Evolutionary conservation across 2,888 invertebrate species (phyloP).

Genomic region (Trachelus stipa): DNA sequence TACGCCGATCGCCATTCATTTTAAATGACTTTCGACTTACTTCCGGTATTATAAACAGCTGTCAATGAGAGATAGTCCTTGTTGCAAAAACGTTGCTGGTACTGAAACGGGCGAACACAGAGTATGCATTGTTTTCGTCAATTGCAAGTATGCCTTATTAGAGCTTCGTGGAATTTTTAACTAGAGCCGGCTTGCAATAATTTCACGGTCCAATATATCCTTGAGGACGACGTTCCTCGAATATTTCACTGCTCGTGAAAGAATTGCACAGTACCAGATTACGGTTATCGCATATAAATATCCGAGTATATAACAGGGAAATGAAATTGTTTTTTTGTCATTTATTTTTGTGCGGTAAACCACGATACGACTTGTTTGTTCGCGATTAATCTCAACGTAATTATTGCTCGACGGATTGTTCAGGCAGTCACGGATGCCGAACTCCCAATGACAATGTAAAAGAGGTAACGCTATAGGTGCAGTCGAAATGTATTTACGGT

Average conservation of each 20-base stretch:
- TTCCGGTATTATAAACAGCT: background rate
- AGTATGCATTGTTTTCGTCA: background rate
- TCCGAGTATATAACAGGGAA: background rate
- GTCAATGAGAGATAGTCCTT: background rate
- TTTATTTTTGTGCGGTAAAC: background rate
- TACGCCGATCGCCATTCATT: background rate
- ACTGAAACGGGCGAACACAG: background rate
- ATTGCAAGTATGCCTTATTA: background rate
- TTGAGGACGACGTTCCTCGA: background rate
- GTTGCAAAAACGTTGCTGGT: background rate
- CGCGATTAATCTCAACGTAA: background rate
- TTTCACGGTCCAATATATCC: background rate
- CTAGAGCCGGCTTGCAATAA: background rate
- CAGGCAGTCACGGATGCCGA: background rate
- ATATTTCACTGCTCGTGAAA: background rate
- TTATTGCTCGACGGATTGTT: background rate
- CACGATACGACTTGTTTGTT: background rate
- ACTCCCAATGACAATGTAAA: background rate
- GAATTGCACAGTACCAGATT: background rate
- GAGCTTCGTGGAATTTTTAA: background rate
- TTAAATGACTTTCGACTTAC: background rate
- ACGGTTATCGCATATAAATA: background rate
- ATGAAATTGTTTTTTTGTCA: background rate
- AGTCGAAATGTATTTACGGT: slow-evolving; percentile 9
- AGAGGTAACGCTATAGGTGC: too few species aligned